Base-by-base conservation (phyloP, 2,888 invertebrate genomes). In the Conistra vaccinii region DNA sequence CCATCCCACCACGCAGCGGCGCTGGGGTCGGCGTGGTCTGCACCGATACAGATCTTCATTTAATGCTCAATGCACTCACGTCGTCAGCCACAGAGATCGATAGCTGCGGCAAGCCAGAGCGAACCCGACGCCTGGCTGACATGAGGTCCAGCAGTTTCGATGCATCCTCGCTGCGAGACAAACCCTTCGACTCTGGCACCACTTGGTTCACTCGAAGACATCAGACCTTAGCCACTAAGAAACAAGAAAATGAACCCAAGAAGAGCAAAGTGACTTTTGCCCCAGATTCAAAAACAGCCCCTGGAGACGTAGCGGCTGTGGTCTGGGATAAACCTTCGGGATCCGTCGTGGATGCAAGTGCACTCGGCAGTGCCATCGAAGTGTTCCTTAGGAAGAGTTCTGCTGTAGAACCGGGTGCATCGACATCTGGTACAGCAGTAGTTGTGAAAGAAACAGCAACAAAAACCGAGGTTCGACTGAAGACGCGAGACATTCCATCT, bases 71-170 rank as follows among this genome's bases (percentile, higher is more conserved):
- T 87, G 98, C 98, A 42, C 97, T 98, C 83, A 98, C 98, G 12
- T 98, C 98, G 3, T 98, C 98, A 26, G 98, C 98, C 57, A 98
- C 97, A 74, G 98, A 98, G 92, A 98, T 98, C 90, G 97, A 98
- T 91, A 97, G 97, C 91, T 98, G 97, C 90, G 98, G 97, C 71
- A 97, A 96, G 76, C 94, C 96, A n/a, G 97, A 97, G 75, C 97
- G 97, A 83, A 94, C 97, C 39, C 96, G 95, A 79, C 96, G 97
- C 69, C 94, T 98, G 74, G 97, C 97, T 81, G 98, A 97, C 83
- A 98, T 97, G 91, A 97, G 98, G 71, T 98, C 98, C 26, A 98
- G 98, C 93, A 98, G 98, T 92, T 98, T 98, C 89, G 98, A 98
- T 92, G 97, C 98, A 0, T 98, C 98, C 32, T 97, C 98, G 35